Conservation (phyloP, 2,797 vertebrate species). For the Chromis chromis region DNA sequence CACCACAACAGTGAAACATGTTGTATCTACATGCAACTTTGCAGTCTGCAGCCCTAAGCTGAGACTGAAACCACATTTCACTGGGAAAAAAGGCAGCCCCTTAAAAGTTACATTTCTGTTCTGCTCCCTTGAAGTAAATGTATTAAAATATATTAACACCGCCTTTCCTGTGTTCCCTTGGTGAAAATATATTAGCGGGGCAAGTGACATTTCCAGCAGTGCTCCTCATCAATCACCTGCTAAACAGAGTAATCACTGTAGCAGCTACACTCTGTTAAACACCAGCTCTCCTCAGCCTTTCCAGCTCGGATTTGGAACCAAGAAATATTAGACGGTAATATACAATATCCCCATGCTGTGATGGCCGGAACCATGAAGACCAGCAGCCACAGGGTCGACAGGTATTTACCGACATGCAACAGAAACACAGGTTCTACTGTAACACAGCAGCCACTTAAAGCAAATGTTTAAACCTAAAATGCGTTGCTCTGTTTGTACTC, state of each 20-base stretch:
- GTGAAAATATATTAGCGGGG: slow-evolving; percentile 80
- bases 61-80: slow-evolving; percentile 29
- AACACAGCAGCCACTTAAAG: neutral
- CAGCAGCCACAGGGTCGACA: slow-evolving; percentile 31
- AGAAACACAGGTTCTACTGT: slow-evolving; percentile 3
- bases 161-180: slow-evolving; percentile 70
- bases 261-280: slow-evolving; percentile 82
- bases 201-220: slow-evolving; percentile 82
- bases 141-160: slow-evolving; percentile 76
- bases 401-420: slow-evolving; percentile 27
- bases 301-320: slow-evolving; percentile 50
- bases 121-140: slow-evolving; percentile 54
- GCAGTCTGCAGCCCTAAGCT: neutral
- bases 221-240: slow-evolving; percentile 82
- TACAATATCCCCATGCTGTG: slow-evolving; percentile 45
- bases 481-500: neutral
- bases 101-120: slow-evolving; percentile 57
- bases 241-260: slow-evolving; percentile 83
- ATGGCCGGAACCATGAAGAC: slow-evolving; percentile 45
- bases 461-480: neutral
- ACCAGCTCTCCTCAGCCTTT: slow-evolving; percentile 69
- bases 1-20: slow-evolving; percentile 16
- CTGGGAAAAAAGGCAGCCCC: slow-evolving; percentile 6
- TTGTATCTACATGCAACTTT: slow-evolving; percentile 11
- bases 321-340: slow-evolving; percentile 66